Base-by-base conservation (phyloP, 1,140 invertebrate genomes). In the Chionoecetes opilio region DNA sequence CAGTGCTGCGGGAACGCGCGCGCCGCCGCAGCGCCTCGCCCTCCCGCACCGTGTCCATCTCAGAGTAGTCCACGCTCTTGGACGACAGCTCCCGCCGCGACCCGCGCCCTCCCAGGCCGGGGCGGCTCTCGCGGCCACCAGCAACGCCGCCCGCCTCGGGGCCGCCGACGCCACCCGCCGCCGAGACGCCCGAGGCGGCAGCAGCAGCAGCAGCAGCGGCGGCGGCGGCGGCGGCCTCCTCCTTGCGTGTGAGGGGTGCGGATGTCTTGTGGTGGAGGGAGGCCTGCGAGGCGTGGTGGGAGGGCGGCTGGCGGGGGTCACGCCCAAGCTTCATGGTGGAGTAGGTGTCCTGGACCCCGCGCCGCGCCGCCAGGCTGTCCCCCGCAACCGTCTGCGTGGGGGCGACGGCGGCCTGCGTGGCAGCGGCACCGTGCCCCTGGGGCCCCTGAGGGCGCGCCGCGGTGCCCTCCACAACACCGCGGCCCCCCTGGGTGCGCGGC, bases 91-190 rank as follows among this genome's bases (percentile, higher is more conserved):
- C 95, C 34, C 96, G 75, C 35, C 95, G 94, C 87, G 95, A 94
- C 37, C 92, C 95, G 34, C 95, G 96, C 9, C 95, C 89, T 37
- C 95, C 95, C 82, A 91, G 91, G 32, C 97, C 95, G 96, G 97
- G 97, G 97, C 97, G 97, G 98, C 99, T 88, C 99, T 99, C 53
- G 99, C 99, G 95, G 99, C 99, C 86, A 99, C 97, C 34, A 98
- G 46, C 75, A 17, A 38, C 88, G 3, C 32, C 35, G 38, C 96
- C 90, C 96, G 97, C 96, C 95, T 97, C 97, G 93, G 82, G 37
- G 8, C 31, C 38, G 38, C 37, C 92, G 32, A 46, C 37, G 26
- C 46, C 82, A 17, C 88, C 53, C 3, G 97, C 63, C 38, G 75
- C 46, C 84, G 87, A 63, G 85, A 82, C 53, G 31, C 94, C 87